phyloP scores from a whole-genome alignment of 2,888 invertebrate genomes.

The Lepidocyrtoides sp. region DNA sequence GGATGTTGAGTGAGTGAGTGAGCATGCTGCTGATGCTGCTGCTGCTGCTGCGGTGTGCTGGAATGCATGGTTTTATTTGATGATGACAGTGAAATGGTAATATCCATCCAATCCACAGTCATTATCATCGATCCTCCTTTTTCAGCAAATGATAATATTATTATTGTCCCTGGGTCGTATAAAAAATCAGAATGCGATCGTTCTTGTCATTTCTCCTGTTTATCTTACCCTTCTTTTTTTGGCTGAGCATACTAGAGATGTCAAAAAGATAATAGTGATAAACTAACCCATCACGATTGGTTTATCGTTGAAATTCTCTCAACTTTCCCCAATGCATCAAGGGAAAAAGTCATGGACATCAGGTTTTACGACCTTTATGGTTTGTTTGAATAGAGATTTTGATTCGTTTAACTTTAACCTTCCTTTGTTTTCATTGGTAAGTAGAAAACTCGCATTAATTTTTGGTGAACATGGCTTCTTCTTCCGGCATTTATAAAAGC shows the following conservation, averaged over 20 bases:
- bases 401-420: too few relatives aligned
- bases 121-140: constrained; percentile 22
- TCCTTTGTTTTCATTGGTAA: too few relatives aligned
- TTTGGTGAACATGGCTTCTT: too few relatives aligned
- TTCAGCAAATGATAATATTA: constrained; percentile 26
- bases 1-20: too few relatives aligned
- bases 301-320: background rate
- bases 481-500: background rate
- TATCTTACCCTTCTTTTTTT: background rate
- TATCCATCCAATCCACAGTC: constrained; percentile 1
- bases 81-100: constrained; percentile 34
- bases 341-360: too few relatives aligned
- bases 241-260: background rate
- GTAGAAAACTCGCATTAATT: too few relatives aligned
- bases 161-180: background rate
- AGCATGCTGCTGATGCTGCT: too few relatives aligned
- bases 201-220: constrained; percentile 12
- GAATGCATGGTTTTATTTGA: constrained; percentile 23
- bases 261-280: background rate
- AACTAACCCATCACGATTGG: background rate
- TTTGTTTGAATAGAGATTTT: too few relatives aligned
- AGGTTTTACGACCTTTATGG: background rate
- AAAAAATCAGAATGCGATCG: background rate
- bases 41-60: background rate
- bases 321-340: background rate